Percentiles rank a stretch among this genome's conserved stretches.
These are phyloP conservation scores for Subanguina moxae DNA, from an alignment of 1,140 invertebrate species.

Conservation along the genomic window DNA sequence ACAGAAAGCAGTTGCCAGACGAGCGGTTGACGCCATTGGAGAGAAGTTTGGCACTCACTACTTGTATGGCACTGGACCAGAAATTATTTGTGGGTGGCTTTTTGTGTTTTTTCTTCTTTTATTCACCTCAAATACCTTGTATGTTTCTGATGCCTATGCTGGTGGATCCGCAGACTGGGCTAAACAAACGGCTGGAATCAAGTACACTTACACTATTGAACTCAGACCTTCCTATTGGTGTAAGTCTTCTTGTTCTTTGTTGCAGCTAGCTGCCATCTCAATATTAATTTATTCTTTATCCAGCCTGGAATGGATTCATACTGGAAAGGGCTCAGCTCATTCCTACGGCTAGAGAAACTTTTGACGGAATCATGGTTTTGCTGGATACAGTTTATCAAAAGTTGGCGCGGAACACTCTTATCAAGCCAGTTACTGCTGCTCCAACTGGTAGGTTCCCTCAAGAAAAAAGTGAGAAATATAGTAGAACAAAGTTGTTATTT, in stretches of 20 bases:
- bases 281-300: no score
- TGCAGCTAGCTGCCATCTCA: no score
- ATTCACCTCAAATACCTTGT: not conserved
- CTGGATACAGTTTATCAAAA: slow-evolving; percentile 15
- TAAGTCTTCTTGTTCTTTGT: slow-evolving; percentile 17
- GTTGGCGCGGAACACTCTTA: no score
- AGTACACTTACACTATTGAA: slow-evolving; percentile 58
- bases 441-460: no score
- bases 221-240: slow-evolving; percentile 49
- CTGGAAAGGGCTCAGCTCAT: slow-evolving; percentile 30
- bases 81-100: slow-evolving; percentile 52
- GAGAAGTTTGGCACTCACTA: slow-evolving; percentile 57
- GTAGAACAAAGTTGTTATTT: no score
- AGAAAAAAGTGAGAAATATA: no score
- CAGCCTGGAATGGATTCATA: slow-evolving; percentile 36
- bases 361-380: slow-evolving; percentile 35
- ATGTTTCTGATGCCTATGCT: slow-evolving; percentile 53
- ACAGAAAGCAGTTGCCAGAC: slow-evolving; percentile 45
- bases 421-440: no score
- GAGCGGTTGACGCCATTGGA: slow-evolving; percentile 49
- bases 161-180: slow-evolving; percentile 57
- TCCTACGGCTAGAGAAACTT: slow-evolving; percentile 32
- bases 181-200: slow-evolving; percentile 54
- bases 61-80: slow-evolving; percentile 51
- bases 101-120: not conserved